phyloP scores from a whole-genome alignment of 2,113 vertebrate genomes.

The Macquaria australasica region DNA sequence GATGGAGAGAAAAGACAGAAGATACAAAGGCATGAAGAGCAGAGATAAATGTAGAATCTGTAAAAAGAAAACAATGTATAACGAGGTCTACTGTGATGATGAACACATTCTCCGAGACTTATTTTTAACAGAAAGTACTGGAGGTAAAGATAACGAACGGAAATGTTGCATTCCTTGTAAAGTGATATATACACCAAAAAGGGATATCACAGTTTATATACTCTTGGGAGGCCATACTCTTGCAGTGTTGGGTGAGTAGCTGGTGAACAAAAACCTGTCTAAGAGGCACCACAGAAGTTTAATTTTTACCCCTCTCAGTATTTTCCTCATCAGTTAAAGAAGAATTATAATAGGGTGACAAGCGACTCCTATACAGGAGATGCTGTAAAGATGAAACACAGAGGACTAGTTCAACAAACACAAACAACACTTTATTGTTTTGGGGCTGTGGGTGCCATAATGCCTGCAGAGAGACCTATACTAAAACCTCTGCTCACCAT shows the following conservation, averaged over 20 bases:
- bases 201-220: not conserved
- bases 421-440: conserved; percentile 1
- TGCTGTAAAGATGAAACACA: too few relatives aligned
- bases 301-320: too few relatives aligned
- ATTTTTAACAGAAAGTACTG: not conserved
- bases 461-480: not conserved
- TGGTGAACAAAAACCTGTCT: not conserved
- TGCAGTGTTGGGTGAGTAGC: not conserved
- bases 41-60: not conserved
- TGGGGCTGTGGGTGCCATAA: not conserved
- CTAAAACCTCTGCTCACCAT: not conserved
- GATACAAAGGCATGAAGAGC: not conserved
- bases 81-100: not conserved
- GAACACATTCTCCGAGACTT: not conserved
- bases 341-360: not conserved
- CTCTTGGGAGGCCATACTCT: not conserved
- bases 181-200: not conserved
- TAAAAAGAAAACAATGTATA: not conserved
- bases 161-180: not conserved
- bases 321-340: not conserved
- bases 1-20: not conserved
- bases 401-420: too few relatives aligned
- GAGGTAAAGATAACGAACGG: not conserved
- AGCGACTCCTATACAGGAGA: too few relatives aligned
- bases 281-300: not conserved